Evolutionary conservation across 1,140 invertebrate species (phyloP).

Genomic region (Plectus sambesii): DNA sequence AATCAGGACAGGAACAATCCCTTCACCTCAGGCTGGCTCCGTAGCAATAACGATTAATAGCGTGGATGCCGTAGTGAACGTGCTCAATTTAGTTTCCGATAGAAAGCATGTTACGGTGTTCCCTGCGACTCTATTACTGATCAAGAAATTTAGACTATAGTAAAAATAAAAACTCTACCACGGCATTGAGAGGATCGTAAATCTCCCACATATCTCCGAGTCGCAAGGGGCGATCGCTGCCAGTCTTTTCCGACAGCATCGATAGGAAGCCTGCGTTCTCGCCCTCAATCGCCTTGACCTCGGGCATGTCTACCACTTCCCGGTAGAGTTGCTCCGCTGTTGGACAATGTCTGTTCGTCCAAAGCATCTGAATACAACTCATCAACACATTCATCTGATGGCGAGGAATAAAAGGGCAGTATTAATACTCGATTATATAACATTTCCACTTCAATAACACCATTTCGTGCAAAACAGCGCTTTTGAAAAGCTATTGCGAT

Average conservation of each 20-base stretch:
- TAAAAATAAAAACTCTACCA: slow-evolving; percentile 14
- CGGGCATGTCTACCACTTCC: slow-evolving; percentile 16
- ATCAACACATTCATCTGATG: slow-evolving; percentile 14
- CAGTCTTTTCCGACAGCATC: slow-evolving; percentile 16
- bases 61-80: no score
- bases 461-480: no score
- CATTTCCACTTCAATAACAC: no score
- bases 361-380: slow-evolving; percentile 13
- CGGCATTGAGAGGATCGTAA: slow-evolving; percentile 20
- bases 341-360: slow-evolving; percentile 20
- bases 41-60: no score
- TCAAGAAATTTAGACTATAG: slow-evolving; percentile 7
- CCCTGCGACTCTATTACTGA: no score
- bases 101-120: no score
- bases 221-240: slow-evolving; percentile 6
- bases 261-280: slow-evolving; percentile 16
- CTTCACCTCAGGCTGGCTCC: no score
- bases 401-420: no score
- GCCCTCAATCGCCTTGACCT: slow-evolving; percentile 13
- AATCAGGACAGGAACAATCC: no score
- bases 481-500: no score
- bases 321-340: slow-evolving; percentile 11
- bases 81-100: no score
- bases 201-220: slow-evolving; percentile 21
- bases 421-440: no score